These are phyloP conservation scores for Chanos chanos DNA, from an alignment of 2,797 vertebrate genomes.

Conservation along the genomic window DNA sequence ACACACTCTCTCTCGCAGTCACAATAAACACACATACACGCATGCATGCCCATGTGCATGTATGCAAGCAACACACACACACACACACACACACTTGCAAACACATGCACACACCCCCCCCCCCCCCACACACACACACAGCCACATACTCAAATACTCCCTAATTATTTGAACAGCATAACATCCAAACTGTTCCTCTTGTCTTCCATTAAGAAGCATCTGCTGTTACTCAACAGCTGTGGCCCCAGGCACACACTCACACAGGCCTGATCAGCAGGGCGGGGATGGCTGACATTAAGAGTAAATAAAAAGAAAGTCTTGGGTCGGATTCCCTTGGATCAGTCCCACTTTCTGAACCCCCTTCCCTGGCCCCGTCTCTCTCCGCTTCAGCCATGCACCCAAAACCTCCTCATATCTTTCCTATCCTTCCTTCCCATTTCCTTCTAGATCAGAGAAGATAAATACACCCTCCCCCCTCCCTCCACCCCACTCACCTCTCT, in stretches of 20 bases:
- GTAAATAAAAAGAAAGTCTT: constrained; percentile 46
- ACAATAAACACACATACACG: not conserved
- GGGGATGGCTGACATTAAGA: constrained; percentile 54
- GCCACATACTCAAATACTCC: constrained; percentile 2
- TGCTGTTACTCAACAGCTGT: constrained; percentile 63
- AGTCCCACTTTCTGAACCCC: constrained; percentile 52
- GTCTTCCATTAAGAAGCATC: constrained; percentile 57
- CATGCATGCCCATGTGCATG: too few relatives aligned
- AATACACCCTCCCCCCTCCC: constrained; percentile 40
- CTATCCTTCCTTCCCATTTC: constrained; percentile 18
- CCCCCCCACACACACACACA: constrained; percentile 7
- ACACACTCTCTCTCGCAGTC: not conserved
- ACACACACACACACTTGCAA: not conserved
- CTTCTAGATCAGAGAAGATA: constrained; percentile 49
- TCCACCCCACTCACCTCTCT: not conserved
- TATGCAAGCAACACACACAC: not conserved
- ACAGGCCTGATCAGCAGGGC: constrained; percentile 50
- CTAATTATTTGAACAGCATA: constrained; percentile 37
- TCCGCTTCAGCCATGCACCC: not conserved
- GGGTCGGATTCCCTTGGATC: constrained; percentile 47
- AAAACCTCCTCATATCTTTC: not conserved
- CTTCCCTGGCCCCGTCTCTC: constrained; percentile 58
- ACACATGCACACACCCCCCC: constrained; percentile 12
- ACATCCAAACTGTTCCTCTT: constrained; percentile 25
- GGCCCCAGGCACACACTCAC: constrained; percentile 46